Conservation (phyloP, 2,888 invertebrate species). For the Andrena bicolor region DNA sequence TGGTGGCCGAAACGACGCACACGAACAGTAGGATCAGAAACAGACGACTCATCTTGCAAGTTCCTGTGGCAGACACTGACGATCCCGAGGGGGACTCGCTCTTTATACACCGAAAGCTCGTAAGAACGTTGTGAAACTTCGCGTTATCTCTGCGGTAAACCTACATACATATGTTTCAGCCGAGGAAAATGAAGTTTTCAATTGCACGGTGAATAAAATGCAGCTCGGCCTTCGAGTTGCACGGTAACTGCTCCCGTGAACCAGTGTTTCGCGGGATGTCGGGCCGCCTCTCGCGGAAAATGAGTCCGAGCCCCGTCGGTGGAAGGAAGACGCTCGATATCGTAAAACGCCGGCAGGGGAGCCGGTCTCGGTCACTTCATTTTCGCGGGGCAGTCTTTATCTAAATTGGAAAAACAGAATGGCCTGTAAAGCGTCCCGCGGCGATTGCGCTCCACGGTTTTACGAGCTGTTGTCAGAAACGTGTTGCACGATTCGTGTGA, state of each 20-base stretch:
- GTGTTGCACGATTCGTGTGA: background rate
- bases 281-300: background rate
- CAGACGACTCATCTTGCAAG: slow-evolving; percentile 54
- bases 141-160: slow-evolving; percentile 59
- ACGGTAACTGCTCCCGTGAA: background rate
- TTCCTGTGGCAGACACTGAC: background rate
- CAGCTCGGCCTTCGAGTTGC: background rate
- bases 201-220: slow-evolving; percentile 15
- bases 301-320: too few relatives aligned
- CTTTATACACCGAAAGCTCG: slow-evolving; percentile 6
- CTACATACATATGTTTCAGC: slow-evolving; percentile 5
- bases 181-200: background rate
- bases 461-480: slow-evolving; percentile 37
- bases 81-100: background rate
- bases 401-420: slow-evolving; percentile 74
- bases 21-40: slow-evolving; percentile 61
- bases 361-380: slow-evolving; percentile 29
- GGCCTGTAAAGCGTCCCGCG: slow-evolving; percentile 59
- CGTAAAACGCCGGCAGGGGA: slow-evolving; percentile 6
- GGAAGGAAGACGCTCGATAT: background rate
- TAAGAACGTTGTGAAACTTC: background rate
- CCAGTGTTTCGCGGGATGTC: slow-evolving; percentile 15
- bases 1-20: slow-evolving; percentile 53
- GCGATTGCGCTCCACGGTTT: slow-evolving; percentile 26
- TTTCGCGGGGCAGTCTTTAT: slow-evolving; percentile 66